phyloP scores from a whole-genome alignment of 23 tunicate species.

The Clavelina lepadiformis region DNA sequence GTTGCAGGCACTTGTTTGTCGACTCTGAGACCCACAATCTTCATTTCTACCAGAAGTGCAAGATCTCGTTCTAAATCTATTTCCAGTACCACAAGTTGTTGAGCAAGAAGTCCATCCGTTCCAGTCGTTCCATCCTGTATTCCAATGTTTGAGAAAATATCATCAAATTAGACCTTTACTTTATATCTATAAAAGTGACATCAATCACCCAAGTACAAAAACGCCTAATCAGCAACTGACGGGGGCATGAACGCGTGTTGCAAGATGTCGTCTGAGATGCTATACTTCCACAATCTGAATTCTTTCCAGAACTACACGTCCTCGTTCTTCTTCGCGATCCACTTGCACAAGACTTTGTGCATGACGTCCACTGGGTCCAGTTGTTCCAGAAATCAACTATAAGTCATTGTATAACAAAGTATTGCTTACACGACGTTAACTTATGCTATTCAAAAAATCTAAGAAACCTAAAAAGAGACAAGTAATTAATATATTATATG shows the following conservation, averaged over 20 bases:
- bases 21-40: too few relatives aligned
- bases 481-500: not conserved
- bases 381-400: slow-evolving; percentile 7
- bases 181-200: not conserved
- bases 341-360: slow-evolving; percentile 3
- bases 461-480: not conserved
- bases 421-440: too few relatives aligned
- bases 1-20: too few relatives aligned
- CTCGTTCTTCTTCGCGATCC: slow-evolving; percentile 8
- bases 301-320: slow-evolving; percentile 8
- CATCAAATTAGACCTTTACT: too few relatives aligned
- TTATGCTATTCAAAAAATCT: too few relatives aligned
- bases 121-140: slow-evolving; percentile 19
- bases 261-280: not conserved
- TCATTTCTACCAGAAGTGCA: too few relatives aligned
- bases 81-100: slow-evolving; percentile 7
- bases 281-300: not conserved
- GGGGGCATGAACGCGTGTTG: not conserved
- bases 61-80: not conserved
- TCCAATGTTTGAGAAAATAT: too few relatives aligned
- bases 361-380: slow-evolving; percentile 10
- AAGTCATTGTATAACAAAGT: not conserved
- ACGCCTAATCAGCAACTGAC: too few relatives aligned
- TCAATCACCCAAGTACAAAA: too few relatives aligned
- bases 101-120: slow-evolving; percentile 9